Evolutionary conservation across 2,113 vertebrate species (phyloP).

Genomic region (Sylvilagus bachmani): DNA sequence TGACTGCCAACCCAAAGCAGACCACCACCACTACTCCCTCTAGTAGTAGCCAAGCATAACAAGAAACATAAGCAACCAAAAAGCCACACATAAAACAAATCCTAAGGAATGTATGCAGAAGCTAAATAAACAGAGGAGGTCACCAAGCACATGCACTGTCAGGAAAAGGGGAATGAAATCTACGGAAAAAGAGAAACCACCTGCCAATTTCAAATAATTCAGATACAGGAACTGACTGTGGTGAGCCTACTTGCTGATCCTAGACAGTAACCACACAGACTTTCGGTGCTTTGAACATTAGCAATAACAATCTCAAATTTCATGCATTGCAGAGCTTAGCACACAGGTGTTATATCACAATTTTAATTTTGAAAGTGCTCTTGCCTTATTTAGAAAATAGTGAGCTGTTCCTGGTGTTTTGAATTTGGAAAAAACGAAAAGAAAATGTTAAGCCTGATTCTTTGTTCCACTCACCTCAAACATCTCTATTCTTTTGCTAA

Average conservation of each 20-base stretch:
- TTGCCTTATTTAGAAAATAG: conserved; percentile 62
- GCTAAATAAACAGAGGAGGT: conserved; percentile 82
- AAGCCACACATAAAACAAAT: conserved; percentile 84
- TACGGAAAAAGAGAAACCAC: conserved; percentile 80
- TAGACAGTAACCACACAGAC: conserved; percentile 68
- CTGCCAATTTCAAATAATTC: conserved; percentile 83
- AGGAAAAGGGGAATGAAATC: conserved; percentile 76
- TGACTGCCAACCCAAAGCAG: conserved; percentile 79
- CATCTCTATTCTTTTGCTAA: conserved; percentile 6
- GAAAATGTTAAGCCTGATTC: background rate
- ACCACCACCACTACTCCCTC: conserved; percentile 79
- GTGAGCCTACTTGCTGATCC: conserved; percentile 62
- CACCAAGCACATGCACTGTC: conserved; percentile 83
- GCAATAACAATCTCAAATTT: conserved; percentile 78
- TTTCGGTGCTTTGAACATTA: conserved; percentile 74
- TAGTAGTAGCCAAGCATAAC: conserved; percentile 82
- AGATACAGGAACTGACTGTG: conserved; percentile 73
- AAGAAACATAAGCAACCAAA: conserved; percentile 82
- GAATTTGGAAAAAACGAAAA: conserved; percentile 48
- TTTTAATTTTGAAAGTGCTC: conserved; percentile 53
- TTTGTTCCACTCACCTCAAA: background rate
- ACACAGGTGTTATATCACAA: conserved; percentile 68
- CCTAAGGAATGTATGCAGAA: conserved; percentile 83
- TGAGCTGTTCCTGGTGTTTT: conserved; percentile 27
- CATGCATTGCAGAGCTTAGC: conserved; percentile 47